Base-by-base conservation (phyloP, 2,113 vertebrate genomes). In the Oncorhynchus keta region DNA sequence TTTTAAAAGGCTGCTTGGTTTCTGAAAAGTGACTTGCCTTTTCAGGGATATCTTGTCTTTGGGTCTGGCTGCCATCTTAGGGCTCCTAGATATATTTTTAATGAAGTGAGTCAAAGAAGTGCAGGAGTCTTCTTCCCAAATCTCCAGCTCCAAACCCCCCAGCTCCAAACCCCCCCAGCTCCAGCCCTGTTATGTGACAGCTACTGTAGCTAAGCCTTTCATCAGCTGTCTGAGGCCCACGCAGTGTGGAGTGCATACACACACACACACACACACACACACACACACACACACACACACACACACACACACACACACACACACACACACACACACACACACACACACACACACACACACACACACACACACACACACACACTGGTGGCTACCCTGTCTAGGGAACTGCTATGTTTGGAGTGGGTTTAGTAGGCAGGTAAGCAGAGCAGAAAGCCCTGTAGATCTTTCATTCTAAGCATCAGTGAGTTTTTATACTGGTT, bases 211-310 rank as follows among this genome's bases (percentile, higher is more conserved):
- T 62, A 62, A n/a, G 45, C 39, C 55, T 83, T 70, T 81, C 75
- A 73, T 74, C 69, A 71, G 51, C 45, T 68, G 65, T 75, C 83
- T 66, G 74, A 74, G 62, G 22, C 66, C 72, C 68, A 68, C n/a
- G 68, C 73, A 79, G 83, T 81, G 65, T 75, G 73, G 64, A 48
- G 66, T 24, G n/a, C 16, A 68, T 14, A 55, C 51, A 24, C 20
- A 68, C 55, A 73, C 51, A 45, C 57, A 61, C 72, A 24, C 6
- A 13, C 49, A 11, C 24, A 35, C 18, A 26, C 69, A 9, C 24
- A 39, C 35, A 8, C 12, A 26, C 69, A 9, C 24, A 39, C 35
- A 8, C 18, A n/a, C 69, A 9, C 24, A 39, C 35, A 9, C 18
- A 26, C 69, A 9, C 24, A 69, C 57, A 61, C 72, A 39, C 5